phyloP scores from a whole-genome alignment of 2,113 vertebrate genomes.

The Corythornis vintsioides region DNA sequence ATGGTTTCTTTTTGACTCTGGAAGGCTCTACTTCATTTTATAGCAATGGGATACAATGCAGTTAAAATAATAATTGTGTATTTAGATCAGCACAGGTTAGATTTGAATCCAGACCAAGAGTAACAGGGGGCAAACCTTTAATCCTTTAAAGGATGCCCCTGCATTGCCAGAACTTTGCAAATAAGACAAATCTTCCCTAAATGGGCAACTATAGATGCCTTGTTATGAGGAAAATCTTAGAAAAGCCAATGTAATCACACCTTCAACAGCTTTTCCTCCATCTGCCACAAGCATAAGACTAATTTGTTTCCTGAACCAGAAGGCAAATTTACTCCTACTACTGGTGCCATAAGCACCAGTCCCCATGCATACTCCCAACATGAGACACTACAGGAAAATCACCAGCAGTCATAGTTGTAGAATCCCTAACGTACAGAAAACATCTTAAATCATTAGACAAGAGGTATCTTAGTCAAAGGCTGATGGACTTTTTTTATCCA shows the following conservation, averaged over 20 bases:
- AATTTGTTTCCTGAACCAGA: neutral
- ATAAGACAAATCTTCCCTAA: neutral
- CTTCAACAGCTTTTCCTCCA: neutral
- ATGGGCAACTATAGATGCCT: neutral
- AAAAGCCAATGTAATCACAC: neutral
- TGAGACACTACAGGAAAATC: neutral
- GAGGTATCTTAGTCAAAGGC: neutral
- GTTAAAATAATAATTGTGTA: neutral
- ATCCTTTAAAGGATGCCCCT: neutral
- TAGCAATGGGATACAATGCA: neutral
- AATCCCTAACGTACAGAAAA: neutral
- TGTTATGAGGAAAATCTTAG: neutral
- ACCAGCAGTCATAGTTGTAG: neutral
- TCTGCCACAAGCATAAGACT: neutral
- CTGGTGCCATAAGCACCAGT: neutral
- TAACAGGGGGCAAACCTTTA: neutral
- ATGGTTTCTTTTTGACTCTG: neutral
- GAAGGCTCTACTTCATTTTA: neutral
- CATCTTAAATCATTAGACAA: neutral
- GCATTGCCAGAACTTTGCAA: neutral
- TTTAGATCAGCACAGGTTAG: neutral
- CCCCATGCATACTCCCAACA: neutral
- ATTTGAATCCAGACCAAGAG: neutral
- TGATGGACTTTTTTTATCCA: neutral
- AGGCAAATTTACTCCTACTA: neutral